Conservation (phyloP, 92 coral and sea anemone species). For the Parazoanthus atlanticus region DNA sequence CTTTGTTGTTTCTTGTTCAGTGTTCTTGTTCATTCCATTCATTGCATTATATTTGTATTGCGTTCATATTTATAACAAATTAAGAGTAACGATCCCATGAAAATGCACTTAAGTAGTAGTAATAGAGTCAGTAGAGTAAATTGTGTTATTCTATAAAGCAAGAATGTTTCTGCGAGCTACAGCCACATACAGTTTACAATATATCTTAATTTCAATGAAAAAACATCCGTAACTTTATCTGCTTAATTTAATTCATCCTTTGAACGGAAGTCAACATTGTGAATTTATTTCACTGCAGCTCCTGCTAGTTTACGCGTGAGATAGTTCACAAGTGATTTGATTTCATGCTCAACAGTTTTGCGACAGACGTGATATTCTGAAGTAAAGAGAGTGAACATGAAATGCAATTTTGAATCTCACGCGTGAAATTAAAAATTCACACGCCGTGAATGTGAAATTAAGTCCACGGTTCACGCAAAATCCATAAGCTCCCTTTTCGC, state of each 20-base stretch:
- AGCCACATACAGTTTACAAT: not conserved
- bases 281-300: not conserved
- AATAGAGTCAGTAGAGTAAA: no score
- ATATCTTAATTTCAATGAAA: not conserved
- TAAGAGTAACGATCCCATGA: no score
- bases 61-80: no score
- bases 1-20: no score
- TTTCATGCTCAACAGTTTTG: not conserved
- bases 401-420: not conserved
- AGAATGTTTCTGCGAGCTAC: not conserved
- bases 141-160: no score
- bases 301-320: not conserved
- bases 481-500: not conserved
- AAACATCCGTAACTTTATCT: not conserved
- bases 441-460: not conserved
- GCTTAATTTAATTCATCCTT: not conserved
- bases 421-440: not conserved
- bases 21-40: no score
- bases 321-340: not conserved
- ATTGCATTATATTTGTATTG: no score
- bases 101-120: no score
- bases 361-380: constrained; percentile 7
- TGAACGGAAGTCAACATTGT: constrained; percentile 1
- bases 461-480: not conserved
- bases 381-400: not conserved